Percentiles rank a stretch among this genome's conserved stretches.
Conservation (phyloP, 2,797 vertebrate species). For the Glossophaga mutica region DNA sequence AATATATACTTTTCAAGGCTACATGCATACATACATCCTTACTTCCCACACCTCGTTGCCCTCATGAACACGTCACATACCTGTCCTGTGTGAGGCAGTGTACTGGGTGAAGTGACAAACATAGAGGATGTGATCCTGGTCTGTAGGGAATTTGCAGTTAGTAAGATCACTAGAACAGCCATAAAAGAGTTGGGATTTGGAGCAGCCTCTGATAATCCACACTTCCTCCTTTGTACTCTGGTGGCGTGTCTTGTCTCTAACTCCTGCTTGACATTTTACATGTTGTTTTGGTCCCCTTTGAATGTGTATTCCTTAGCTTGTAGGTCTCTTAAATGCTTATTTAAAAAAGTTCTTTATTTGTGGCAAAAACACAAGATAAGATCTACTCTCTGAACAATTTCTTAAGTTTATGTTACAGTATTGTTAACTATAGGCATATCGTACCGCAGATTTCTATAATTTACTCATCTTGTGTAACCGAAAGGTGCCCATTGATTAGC, state of each 20-base stretch:
- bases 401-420: not conserved
- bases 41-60: not conserved
- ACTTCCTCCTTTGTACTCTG: not conserved
- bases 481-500: not conserved
- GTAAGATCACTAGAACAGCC: not conserved
- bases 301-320: not conserved
- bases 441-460: not conserved
- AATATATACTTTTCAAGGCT: not conserved
- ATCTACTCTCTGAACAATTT: not conserved
- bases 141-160: not conserved
- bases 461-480: not conserved
- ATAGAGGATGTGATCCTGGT: not conserved
- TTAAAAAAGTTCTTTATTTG: not conserved
- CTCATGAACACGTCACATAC: not conserved
- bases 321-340: not conserved
- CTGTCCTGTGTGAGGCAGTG: not conserved
- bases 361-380: not conserved
- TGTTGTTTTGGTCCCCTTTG: not conserved
- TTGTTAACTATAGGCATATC: not conserved
- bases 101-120: not conserved
- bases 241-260: not conserved
- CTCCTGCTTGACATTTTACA: not conserved
- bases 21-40: not conserved
- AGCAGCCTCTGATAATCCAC: not conserved
- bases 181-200: not conserved